Evolutionary conservation across 2,888 invertebrate species (phyloP), one percentile per base, ranked within the genome.

Genomic region (Drosophila ochracea): DNA sequence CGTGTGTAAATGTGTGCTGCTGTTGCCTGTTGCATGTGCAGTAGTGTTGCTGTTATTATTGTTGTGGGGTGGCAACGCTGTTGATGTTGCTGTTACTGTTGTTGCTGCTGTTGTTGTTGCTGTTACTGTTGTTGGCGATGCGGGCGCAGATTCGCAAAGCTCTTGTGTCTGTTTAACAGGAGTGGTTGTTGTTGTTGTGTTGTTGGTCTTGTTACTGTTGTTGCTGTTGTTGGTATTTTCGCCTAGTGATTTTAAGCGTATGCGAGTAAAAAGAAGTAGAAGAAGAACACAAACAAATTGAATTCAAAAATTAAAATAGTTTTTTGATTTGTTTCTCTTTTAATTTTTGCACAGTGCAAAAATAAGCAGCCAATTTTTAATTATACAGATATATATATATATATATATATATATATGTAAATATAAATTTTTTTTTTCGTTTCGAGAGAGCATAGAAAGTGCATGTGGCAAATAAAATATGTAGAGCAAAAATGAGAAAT

Each of bases 261-360:
- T 91, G 90, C 85, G 79, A 83, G 86, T 76, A 90, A 82, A 84
- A 78, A 84, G 81, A 83, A 85, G 78, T 76, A 88, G 82, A 79
- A 89, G 84, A 85, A 90, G 76, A 86, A 90, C 83, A 86, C 75
- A 89, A 87, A 85, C 81, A 87, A 90, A 89, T 88, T 87, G 89
- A 89, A 90, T 84, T 84, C 74, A 68, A 86, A 86, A 84, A 86
- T 89, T 82, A 89, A 82, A 90, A 88, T 62, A 58, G 61, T 62
- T 74, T 73, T 65, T 53, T 62, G 41, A n/a, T 60, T 53, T 33
- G 33, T 35, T 64, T 73, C 76, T 68, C 69, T 54, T 67, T 50
- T 63, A 6, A 37, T 63, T 52, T 50, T 77, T 76, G 49, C 50
- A 66, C 37, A 57, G 58, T 37, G 53, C 68, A 74, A 76, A 83